Conservation (phyloP, 2,797 vertebrate species). For the Rhinella marina region DNA sequence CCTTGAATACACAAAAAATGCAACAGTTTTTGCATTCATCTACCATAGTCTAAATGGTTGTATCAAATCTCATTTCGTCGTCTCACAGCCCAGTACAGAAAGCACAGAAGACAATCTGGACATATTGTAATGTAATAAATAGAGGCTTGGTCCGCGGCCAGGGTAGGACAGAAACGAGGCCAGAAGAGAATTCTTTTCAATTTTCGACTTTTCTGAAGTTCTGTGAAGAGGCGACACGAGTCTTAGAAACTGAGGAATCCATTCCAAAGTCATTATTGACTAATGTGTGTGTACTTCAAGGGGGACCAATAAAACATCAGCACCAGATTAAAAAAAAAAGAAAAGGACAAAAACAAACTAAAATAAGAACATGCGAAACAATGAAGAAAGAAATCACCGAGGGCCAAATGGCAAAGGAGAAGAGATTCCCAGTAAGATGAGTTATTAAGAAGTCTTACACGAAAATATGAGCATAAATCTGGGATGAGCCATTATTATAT, state of each 20-base stretch:
- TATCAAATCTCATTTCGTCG: slow-evolving; percentile 23
- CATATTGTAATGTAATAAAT: slow-evolving; percentile 36
- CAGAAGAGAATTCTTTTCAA: slow-evolving; percentile 39
- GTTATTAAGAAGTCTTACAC: not conserved
- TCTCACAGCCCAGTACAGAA: not conserved
- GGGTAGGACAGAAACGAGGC: not conserved
- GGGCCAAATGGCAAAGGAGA: not conserved
- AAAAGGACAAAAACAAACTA: not conserved
- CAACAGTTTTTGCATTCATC: not conserved
- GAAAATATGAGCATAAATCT: not conserved
- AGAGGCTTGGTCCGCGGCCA: slow-evolving; percentile 37
- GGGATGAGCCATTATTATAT: not conserved
- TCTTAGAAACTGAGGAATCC: not conserved
- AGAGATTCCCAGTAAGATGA: not conserved
- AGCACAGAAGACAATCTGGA: slow-evolving; percentile 29
- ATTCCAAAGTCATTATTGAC: slow-evolving; percentile 16
- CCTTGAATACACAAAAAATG: not conserved
- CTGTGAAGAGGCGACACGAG: slow-evolving; percentile 26
- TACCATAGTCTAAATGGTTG: not conserved
- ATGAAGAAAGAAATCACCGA: not conserved
- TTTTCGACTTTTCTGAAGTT: slow-evolving; percentile 37
- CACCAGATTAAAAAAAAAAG: not conserved
- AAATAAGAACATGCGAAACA: not conserved
- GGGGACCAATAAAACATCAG: slow-evolving; percentile 20
- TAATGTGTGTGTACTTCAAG: slow-evolving; percentile 2